phyloP scores from a whole-genome alignment of 2,888 invertebrate species.

The Xanthia togata region DNA sequence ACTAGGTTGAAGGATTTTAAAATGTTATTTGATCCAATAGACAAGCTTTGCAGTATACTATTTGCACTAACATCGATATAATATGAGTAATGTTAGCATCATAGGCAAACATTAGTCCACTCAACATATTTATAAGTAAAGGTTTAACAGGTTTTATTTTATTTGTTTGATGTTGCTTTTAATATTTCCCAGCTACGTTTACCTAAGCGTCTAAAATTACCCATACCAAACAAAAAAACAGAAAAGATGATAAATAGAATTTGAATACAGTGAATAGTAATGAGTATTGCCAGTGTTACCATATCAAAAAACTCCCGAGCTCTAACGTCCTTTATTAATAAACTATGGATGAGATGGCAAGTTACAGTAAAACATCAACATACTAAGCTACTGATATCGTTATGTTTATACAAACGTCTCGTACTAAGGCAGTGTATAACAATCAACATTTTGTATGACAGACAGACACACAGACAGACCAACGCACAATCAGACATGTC shows the following conservation, averaged over 20 bases:
- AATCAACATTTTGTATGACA: slow-evolving; percentile 66
- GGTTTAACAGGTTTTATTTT: background rate
- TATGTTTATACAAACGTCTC: slow-evolving; percentile 68
- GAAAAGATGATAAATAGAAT: background rate
- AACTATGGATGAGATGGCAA: slow-evolving; percentile 55
- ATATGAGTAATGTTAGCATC: background rate
- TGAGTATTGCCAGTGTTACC: slow-evolving; percentile 44
- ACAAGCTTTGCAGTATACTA: slow-evolving; percentile 13
- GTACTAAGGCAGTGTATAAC: slow-evolving; percentile 80
- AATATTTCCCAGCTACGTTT: background rate
- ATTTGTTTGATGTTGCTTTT: background rate
- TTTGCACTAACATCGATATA: background rate
- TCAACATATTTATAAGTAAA: background rate
- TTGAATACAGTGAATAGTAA: slow-evolving; percentile 17
- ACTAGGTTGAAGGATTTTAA: background rate
- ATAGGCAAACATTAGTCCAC: background rate
- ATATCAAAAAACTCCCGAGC: slow-evolving; percentile 36
- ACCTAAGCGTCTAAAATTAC: background rate
- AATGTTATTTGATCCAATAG: background rate
- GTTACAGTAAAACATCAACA: slow-evolving; percentile 73
- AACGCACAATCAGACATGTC: too few relatives aligned
- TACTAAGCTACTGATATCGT: slow-evolving; percentile 71
- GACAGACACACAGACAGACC: slow-evolving; percentile 55
- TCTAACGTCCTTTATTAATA: slow-evolving; percentile 40
- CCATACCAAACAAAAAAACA: background rate